Evolutionary conservation across 2,113 vertebrate species (phyloP).

Genomic region (Pluvialis apricaria): DNA sequence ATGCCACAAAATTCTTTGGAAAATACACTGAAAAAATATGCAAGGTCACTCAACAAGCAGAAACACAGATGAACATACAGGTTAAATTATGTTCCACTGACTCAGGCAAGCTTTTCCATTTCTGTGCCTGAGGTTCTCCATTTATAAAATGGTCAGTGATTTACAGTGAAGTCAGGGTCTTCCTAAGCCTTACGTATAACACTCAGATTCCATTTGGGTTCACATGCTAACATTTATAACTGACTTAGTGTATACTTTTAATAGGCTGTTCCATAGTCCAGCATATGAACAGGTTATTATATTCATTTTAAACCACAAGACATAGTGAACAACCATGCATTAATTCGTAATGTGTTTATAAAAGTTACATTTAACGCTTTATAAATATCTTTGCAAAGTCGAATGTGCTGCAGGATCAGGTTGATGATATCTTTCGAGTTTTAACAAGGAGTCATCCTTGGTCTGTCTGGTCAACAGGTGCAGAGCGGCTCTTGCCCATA

Average conservation of each 20-base stretch:
- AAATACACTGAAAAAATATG: background rate
- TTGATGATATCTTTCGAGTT: background rate
- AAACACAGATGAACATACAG: background rate
- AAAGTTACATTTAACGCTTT: background rate
- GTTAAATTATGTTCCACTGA: background rate
- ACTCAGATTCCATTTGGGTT: background rate
- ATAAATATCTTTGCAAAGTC: background rate
- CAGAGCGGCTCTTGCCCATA: background rate
- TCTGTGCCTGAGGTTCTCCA: background rate
- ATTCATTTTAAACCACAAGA: background rate
- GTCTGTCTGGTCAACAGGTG: background rate
- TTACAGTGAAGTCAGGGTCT: background rate
- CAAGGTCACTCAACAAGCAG: background rate
- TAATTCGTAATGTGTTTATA: accelerated
- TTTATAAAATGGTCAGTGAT: background rate
- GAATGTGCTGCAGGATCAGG: background rate
- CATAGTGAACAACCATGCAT: background rate
- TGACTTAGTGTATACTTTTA: background rate
- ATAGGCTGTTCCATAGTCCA: background rate
- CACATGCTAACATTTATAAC: background rate
- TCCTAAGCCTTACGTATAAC: background rate
- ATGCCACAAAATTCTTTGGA: background rate
- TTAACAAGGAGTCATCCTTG: background rate
- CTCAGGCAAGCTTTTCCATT: background rate
- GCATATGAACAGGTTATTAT: background rate